Evolutionary conservation across 2,888 invertebrate species (phyloP).

Genomic region (Taenaris catops): DNA sequence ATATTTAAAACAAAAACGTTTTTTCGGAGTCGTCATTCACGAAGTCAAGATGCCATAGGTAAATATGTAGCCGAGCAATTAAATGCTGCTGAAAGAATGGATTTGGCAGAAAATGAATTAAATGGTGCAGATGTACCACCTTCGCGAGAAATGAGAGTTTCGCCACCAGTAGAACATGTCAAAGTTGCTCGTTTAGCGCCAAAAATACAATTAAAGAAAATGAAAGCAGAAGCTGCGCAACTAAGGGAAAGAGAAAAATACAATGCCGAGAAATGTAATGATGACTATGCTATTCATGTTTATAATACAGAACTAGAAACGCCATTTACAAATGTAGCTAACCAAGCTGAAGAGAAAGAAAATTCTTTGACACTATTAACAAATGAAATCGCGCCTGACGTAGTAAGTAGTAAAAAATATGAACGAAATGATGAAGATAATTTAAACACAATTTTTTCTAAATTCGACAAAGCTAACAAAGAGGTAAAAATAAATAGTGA

Average conservation of each 20-base stretch:
- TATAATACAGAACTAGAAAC: constrained; percentile 27
- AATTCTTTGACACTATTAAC: constrained; percentile 21
- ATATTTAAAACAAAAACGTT: constrained; percentile 77
- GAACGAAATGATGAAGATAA: constrained; percentile 6
- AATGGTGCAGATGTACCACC: constrained; percentile 59
- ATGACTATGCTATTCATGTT: constrained; percentile 18
- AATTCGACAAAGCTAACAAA: constrained; percentile 6
- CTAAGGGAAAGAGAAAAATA: constrained; percentile 44
- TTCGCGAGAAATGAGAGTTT: constrained; percentile 59
- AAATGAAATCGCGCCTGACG: constrained; percentile 4
- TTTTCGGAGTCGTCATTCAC: constrained; percentile 76
- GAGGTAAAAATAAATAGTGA: constrained; percentile 6
- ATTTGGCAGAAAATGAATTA: constrained; percentile 55
- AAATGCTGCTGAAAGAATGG: constrained; percentile 66
- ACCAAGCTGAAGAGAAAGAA: constrained; percentile 26
- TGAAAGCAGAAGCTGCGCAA: constrained; percentile 69
- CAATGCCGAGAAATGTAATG: constrained; percentile 22
- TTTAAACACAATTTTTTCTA: constrained; percentile 1
- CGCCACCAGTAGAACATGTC: constrained; percentile 69
- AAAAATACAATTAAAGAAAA: constrained; percentile 73
- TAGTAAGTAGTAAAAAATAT: constrained; percentile 13
- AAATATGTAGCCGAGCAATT: constrained; percentile 75
- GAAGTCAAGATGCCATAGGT: constrained; percentile 75
- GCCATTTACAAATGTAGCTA: constrained; percentile 24
- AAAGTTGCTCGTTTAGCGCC: constrained; percentile 77